Base-by-base conservation (phyloP, 2,888 invertebrate genomes). In the Hybos culiciformis region DNA sequence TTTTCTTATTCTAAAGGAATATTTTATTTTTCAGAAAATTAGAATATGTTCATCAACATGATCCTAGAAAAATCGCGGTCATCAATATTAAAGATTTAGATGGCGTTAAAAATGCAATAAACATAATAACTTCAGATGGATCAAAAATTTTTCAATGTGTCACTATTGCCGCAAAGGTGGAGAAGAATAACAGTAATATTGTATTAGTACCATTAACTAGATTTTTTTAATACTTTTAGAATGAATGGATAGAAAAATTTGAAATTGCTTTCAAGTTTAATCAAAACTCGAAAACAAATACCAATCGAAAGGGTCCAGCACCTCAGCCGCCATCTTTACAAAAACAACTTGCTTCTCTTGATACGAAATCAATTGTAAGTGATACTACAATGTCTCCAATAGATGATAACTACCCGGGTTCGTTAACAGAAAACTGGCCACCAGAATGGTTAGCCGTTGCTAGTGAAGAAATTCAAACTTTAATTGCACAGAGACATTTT, bases 401-500 rank as follows among this genome's bases (percentile, higher is more conserved):
- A 4, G 60, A 61, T 3, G 48, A 53, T 14, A 45, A 24, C 14
- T n/a, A n/a, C n/a, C n/a, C n/a, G n/a, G 43, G 38, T 6, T 58
- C 57, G 24, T 47, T 56, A 1, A 49, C 57, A 3, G 61, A 61
- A 46, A 62, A 61, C 42, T 55, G 56, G 48, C 61, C 58, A 0
- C 87, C 91, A 0, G 88, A 90, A 57, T 96, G 94, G 94, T 66
- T 96, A 42, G 67, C 80, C 44, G 92, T 94, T 63, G 80, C 88
- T 4, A 82, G 88, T 2, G 96, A 96, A 62, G 94, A 96, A 64
- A 70, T 97, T 42, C 93, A 97, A 70, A 92, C 94, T 12, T 78
- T 83, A 54, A 86, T 96, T 51, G 96, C 94, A 1, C 92, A 96
- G 66, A 76, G 96, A 54, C 90, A 94, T 65, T 96, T 96, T 59